These are phyloP conservation scores for Tamias sibiricus DNA, from an alignment of 2,113 vertebrate genomes.

Conservation along the genomic window DNA sequence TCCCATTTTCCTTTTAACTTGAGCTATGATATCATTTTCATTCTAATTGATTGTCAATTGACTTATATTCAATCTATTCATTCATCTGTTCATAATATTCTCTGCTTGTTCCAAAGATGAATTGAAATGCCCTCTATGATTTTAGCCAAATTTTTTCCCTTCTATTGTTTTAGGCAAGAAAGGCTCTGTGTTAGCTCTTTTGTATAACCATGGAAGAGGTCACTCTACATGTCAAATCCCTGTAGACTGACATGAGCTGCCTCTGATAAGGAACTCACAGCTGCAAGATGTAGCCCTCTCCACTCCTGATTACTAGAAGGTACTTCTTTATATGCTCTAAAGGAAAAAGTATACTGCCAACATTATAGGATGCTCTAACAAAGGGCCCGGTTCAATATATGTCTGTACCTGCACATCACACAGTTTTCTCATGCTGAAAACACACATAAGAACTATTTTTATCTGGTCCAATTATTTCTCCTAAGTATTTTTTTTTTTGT, in stretches of 20 bases:
- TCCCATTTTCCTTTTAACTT: slow-evolving; percentile 37
- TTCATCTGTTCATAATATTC: background rate
- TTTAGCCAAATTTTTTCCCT: slow-evolving; percentile 25
- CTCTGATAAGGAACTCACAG: background rate
- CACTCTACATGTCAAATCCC: background rate
- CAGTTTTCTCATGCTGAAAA: background rate
- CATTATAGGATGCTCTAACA: background rate
- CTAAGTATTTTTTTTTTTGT: background rate
- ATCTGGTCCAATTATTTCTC: background rate
- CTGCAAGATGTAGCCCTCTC: background rate
- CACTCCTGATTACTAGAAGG: background rate
- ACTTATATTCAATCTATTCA: slow-evolving; percentile 19
- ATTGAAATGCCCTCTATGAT: background rate
- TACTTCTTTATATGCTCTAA: background rate
- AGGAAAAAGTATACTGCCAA: background rate
- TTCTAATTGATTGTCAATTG: slow-evolving; percentile 12
- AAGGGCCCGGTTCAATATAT: background rate
- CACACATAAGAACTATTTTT: background rate
- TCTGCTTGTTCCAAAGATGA: background rate
- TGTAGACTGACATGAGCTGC: background rate
- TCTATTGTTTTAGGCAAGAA: background rate
- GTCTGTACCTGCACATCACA: background rate
- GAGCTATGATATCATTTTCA: slow-evolving; percentile 41
- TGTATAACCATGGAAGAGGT: background rate
- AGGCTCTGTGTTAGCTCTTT: background rate